Base-by-base conservation (phyloP, 2,888 invertebrate species). In the Lathronympha strigana region DNA sequence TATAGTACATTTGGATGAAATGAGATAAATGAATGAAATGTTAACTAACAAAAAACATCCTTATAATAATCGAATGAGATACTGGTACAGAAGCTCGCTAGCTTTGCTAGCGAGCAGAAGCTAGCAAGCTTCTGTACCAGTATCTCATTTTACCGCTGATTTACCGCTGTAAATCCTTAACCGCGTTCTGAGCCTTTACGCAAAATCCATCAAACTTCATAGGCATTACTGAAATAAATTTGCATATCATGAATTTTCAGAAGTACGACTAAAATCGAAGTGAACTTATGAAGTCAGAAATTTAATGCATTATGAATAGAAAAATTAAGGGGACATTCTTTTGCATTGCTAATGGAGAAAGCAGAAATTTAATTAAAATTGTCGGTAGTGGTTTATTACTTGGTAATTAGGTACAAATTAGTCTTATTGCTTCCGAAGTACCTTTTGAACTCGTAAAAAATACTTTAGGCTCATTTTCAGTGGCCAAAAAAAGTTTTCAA, bases 171-270 rank as follows among this genome's bases (percentile, higher is more conserved):
- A 17, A 55, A 28, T 43, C 15, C 17, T 31, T 31, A 13, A 43
- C 19, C 17, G 43, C 28, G 11, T 40, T 15, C 31, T 8, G 15
- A 57, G 25, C 28, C 15, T 54, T 58, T 38, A 25, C 33, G 11
- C 21, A 19, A 63, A 23, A 51, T 13, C 33, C 50, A 40, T 45
- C 15, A 58, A 64, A 58, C 58, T 64, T 64, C n/a, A 19, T 45
- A 17, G 33, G 57, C 21, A 51, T 58, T 63, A 36, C 25, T 50
- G 23, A 58, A 64, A 64, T 53, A 9, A 43, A 64, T 63, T 63
- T 50, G 31, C 63, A 63, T 64, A 53, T 45, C 64, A 64, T 64
- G 36, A 64, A 64, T 64, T 63, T 43, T 58, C 5, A 53, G 23
- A 58, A 51, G 36, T 25, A 49, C 28, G 49, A 28, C 17, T 19